phyloP scores from a whole-genome alignment of 2,113 vertebrate species.

The Camelus dromedarius region DNA sequence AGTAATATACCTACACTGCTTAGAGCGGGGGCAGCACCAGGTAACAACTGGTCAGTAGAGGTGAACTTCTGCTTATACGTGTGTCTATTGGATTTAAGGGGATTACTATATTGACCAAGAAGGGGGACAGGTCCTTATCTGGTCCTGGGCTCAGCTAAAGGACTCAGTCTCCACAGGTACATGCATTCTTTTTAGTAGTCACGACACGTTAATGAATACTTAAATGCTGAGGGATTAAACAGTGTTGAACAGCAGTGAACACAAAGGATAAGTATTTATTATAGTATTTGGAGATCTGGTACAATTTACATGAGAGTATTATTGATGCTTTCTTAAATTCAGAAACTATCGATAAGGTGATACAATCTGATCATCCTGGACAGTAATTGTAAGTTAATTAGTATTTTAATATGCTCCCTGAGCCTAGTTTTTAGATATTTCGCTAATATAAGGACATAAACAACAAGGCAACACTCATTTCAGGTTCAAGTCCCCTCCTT shows the following conservation, averaged over 20 bases:
- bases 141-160: neutral
- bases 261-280: neutral
- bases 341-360: neutral
- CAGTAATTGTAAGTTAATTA: conserved; percentile 35
- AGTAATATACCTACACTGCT: neutral
- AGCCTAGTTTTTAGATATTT: conserved; percentile 19
- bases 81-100: neutral
- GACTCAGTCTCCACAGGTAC: neutral
- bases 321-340: conserved; percentile 20
- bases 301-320: neutral
- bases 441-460: neutral
- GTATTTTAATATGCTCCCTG: conserved; percentile 38
- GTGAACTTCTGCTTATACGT: neutral
- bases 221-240: neutral
- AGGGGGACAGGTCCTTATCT: neutral
- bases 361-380: neutral
- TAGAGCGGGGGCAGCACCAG: neutral
- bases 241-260: neutral
- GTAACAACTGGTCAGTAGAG: neutral
- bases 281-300: neutral
- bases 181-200: neutral
- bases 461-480: neutral
- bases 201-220: neutral
- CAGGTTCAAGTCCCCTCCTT: neutral
- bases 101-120: neutral